Percentiles rank a stretch among this genome's conserved stretches.
Evolutionary conservation across 2,113 vertebrate genomes (phyloP).

Genomic region (Limnothrissa miodon): DNA sequence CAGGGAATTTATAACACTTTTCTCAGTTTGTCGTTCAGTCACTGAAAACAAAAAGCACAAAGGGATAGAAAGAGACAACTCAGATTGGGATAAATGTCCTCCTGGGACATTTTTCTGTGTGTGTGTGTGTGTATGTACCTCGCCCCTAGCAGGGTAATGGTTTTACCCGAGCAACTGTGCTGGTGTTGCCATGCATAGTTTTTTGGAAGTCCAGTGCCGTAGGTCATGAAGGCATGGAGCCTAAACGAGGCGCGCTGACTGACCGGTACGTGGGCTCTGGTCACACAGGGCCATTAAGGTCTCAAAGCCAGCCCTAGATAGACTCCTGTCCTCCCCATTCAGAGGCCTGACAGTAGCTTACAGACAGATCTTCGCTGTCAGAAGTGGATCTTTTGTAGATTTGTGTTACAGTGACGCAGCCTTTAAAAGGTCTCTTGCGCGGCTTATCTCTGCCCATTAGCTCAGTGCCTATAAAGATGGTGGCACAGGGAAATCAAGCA

Average conservation of each 20-base stretch:
- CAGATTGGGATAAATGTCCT: not conserved
- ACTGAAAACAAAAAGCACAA: slow-evolving; percentile 2
- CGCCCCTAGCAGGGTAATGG: not conserved
- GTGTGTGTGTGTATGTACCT: not conserved
- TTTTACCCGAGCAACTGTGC: not conserved
- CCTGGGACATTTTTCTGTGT: not conserved
- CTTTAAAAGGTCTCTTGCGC: no score
- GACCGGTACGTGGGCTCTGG: not conserved
- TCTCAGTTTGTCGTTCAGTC: not conserved
- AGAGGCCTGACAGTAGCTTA: not conserved
- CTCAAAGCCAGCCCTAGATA: not conserved
- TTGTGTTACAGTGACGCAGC: no score
- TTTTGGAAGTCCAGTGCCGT: not conserved
- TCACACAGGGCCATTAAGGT: not conserved
- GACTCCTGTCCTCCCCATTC: not conserved
- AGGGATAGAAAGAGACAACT: not conserved
- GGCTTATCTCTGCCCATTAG: no score
- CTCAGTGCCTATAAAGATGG: not conserved
- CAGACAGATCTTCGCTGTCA: not conserved
- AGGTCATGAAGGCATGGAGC: not conserved
- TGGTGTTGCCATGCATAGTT: not conserved
- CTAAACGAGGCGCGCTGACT: not conserved
- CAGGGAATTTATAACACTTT: not conserved
- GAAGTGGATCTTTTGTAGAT: not conserved
- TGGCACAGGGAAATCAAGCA: not conserved